These are phyloP conservation scores for Caenorhabditis sp. DNA, from an alignment of 2,888 invertebrate species.

Conservation along the genomic window DNA sequence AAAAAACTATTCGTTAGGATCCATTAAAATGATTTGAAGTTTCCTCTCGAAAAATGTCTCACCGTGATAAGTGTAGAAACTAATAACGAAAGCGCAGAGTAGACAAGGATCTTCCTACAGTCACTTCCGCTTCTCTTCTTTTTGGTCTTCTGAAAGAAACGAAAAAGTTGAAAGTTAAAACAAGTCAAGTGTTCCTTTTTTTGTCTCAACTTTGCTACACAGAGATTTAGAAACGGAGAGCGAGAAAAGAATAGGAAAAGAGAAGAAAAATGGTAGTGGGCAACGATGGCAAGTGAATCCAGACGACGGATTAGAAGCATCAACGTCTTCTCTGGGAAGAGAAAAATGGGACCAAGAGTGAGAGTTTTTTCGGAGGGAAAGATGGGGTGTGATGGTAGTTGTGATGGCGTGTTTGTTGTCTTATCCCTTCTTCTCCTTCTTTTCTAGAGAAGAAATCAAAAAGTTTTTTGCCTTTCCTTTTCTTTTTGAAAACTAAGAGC, in stretches of 20 bases:
- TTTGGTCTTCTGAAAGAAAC: slow-evolving; percentile 35
- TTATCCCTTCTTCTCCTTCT: slow-evolving; percentile 15
- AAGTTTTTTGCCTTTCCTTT: slow-evolving; percentile 32
- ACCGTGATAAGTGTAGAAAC: slow-evolving; percentile 18
- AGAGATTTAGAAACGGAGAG: slow-evolving; percentile 44
- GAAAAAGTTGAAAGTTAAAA: slow-evolving; percentile 36
- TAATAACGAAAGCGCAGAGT: neutral
- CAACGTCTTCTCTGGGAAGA: slow-evolving; percentile 10
- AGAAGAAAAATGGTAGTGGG: slow-evolving; percentile 28
- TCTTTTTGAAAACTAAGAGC: slow-evolving; percentile 11
- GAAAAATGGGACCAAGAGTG: slow-evolving; percentile 25
- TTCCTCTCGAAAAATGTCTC: neutral
- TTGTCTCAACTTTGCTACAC: slow-evolving; percentile 17
- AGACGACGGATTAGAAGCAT: slow-evolving; percentile 53
- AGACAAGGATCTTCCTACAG: neutral
- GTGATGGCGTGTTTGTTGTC: slow-evolving; percentile 55
- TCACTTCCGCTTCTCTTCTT: slow-evolving; percentile 1
- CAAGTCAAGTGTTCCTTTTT: slow-evolving; percentile 38
- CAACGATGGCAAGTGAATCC: slow-evolving; percentile 44
- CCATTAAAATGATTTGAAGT: too few species aligned
- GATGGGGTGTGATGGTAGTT: slow-evolving; percentile 48
- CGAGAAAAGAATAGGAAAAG: slow-evolving; percentile 11
- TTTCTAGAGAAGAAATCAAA: slow-evolving; percentile 56
- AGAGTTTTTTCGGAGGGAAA: slow-evolving; percentile 33
- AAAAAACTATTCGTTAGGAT: too few species aligned